phyloP scores from a whole-genome alignment of 2,797 vertebrate genomes.

The Lindbergichthys nudifrons region DNA sequence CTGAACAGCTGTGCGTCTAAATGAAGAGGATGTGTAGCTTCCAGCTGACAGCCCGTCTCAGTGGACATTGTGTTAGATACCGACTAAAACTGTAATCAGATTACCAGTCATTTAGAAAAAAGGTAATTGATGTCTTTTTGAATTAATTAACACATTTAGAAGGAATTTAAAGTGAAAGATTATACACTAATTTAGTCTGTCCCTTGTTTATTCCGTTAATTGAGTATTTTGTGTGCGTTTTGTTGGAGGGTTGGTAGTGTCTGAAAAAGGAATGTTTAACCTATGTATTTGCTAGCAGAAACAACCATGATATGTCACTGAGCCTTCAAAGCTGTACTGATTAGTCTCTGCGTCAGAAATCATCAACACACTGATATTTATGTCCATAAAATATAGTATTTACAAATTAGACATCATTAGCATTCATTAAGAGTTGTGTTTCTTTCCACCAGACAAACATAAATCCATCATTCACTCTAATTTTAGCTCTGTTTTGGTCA shows the following conservation, averaged over 20 bases:
- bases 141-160: conserved; percentile 31
- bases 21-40: conserved; percentile 62
- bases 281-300: neutral
- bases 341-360: neutral
- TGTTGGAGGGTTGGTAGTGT: neutral
- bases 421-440: neutral
- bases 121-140: conserved; percentile 21
- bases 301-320: neutral
- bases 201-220: neutral
- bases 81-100: conserved; percentile 48
- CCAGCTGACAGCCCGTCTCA: conserved; percentile 60
- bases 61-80: conserved; percentile 51
- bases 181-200: neutral
- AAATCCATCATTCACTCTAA: neutral
- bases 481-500: conserved; percentile 1
- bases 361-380: neutral
- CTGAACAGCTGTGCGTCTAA: conserved; percentile 67
- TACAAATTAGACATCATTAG: conserved; percentile 3
- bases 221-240: too few relatives aligned
- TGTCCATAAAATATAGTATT: neutral
- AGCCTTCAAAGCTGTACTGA: neutral
- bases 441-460: neutral
- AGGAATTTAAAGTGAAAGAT: neutral
- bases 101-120: conserved; percentile 43
- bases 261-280: neutral